Evolutionary conservation across 2,113 vertebrate species (phyloP), one percentile per base, ranked within the genome.

Genomic region (Notiomystis cincta): DNA sequence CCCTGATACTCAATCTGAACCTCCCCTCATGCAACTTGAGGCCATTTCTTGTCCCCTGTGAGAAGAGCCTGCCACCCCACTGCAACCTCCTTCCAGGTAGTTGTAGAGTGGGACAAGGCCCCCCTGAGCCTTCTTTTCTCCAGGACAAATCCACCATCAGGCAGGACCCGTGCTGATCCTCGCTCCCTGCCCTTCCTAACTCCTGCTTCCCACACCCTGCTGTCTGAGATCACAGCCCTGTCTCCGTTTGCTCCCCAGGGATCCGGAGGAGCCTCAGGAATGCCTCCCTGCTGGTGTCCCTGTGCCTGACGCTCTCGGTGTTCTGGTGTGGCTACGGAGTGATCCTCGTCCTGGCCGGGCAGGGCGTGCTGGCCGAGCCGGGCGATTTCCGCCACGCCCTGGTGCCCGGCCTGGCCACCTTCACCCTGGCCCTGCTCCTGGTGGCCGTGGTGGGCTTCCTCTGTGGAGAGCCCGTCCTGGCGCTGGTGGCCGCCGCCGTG

Each of bases 241-340:
- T 33, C 27, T 83, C 64, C 2, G 4, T 91, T 33, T 79, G 28
- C 23, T 53, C 67, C 21, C 1, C 80, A 99, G 99, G 98, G 67
- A 89, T 99, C 45, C n/a, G 82, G 62, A 98, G 96, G 57, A 98
- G 95, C 90, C 92, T 94, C 70, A 96, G 97, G 78, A 95, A 96
- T 4, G 76, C 89, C 64, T 95, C 94, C 24, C 77, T 99, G 33
- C 98, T 98, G 78, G 93, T 98, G 27, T 60, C 90, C 45, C 93
- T 99, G 72, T 99, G 97, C 96, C 97, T 99, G 95, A 98, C 98
- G 4, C 56, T 99, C 60, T 98, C 98, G 1, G 97, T 95, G 17
- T 96, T 98, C 76, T 99, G 98, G 99, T 98, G 98, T 4, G 97
- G 98, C 57, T 98, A 98, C 4, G 99, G 99, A 69, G 94, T 98